Percentiles rank a stretch among this genome's conserved stretches.
Conservation (phyloP, 2,113 vertebrate genomes). For the human region GRCh38 chr6:8412001-8412500, state of each 20-base stretch:
- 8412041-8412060: background rate
- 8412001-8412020: background rate
- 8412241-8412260: background rate
- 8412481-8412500: background rate
- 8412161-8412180: background rate
- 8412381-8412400: conserved; percentile 20
- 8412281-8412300: background rate
- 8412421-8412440: background rate
- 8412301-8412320: background rate
- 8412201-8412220: background rate
- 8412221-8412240: background rate
- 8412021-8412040: too few species aligned
- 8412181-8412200: background rate
- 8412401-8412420: background rate
- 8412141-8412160: too few species aligned
- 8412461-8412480: background rate
- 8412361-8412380: conserved; percentile 27
- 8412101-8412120: background rate
- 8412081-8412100: background rate
- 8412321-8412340: background rate
- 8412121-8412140: background rate
- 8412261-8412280: background rate
- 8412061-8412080: background rate
- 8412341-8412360: background rate
- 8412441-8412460: background rate